Conservation (phyloP, 2,888 invertebrate species). For the Erebia aethiops region DNA sequence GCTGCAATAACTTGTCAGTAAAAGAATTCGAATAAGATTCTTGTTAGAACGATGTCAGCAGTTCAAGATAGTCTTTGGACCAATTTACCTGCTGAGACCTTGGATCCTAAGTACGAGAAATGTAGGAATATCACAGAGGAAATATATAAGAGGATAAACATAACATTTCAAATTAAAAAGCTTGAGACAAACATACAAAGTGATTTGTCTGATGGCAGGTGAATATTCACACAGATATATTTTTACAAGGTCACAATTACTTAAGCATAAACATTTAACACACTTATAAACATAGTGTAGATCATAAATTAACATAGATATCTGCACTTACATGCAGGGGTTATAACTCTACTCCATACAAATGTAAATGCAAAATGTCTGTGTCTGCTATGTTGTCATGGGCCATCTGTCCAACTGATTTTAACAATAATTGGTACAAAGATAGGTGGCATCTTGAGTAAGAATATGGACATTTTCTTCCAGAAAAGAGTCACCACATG, state of each 20-base stretch:
- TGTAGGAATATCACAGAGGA: constrained; percentile 77
- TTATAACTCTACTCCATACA: not conserved
- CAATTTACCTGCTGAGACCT: constrained; percentile 50
- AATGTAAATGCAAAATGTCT: no score
- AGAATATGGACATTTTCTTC: no score
- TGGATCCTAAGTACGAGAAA: constrained; percentile 72
- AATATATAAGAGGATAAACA: constrained; percentile 77
- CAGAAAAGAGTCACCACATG: no score
- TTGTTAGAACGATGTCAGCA: constrained; percentile 65
- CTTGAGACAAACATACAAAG: constrained; percentile 63
- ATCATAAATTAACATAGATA: no score
- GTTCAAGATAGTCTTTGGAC: constrained; percentile 64
- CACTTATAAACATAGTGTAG: no score
- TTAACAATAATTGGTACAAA: no score
- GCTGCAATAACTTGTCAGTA: constrained; percentile 44
- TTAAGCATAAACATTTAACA: not conserved
- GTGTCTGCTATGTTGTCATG: no score
- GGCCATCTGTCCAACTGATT: no score
- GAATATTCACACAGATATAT: constrained; percentile 30
- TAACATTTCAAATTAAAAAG: constrained; percentile 77
- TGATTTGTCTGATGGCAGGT: constrained; percentile 71
- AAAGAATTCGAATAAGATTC: constrained; percentile 59
- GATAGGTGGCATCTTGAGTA: no score
- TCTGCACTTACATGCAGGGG: not conserved
- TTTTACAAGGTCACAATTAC: constrained; percentile 2